Evolutionary conservation across 2,888 invertebrate genomes (phyloP).

Genomic region (Alsophila aescularia): DNA sequence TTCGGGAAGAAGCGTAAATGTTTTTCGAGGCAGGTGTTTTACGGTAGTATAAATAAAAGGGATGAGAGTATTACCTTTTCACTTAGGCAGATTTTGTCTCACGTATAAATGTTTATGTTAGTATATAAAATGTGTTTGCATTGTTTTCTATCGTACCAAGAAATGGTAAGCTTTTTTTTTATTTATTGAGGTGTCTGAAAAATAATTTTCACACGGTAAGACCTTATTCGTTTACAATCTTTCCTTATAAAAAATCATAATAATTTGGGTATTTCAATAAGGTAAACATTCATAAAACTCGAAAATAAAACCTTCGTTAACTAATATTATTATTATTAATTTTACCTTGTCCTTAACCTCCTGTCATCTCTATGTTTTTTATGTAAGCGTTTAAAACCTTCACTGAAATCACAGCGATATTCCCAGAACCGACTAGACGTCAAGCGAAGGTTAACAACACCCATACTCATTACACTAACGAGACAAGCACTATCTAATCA

Average conservation of each 20-base stretch:
- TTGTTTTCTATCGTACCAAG: not conserved
- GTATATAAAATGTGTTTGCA: conserved; percentile 12
- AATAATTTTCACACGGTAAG: too few relatives aligned
- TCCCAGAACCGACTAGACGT: conserved; percentile 57
- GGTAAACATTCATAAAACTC: too few relatives aligned
- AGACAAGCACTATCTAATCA: conserved; percentile 82
- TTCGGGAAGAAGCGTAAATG: conserved; percentile 39
- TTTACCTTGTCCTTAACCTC: too few relatives aligned
- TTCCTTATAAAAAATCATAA: too few relatives aligned
- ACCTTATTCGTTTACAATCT: too few relatives aligned
- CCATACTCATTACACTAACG: conserved; percentile 78
- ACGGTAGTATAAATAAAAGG: conserved; percentile 32
- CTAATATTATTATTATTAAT: too few relatives aligned
- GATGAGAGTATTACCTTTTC: conserved; percentile 32
- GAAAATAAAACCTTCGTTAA: too few relatives aligned
- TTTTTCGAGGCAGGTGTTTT: conserved; percentile 38
- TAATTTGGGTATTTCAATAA: too few relatives aligned
- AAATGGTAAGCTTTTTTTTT: not conserved
- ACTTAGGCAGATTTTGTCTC: conserved; percentile 32
- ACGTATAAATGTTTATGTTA: conserved; percentile 26
- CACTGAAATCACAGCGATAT: conserved; percentile 29
- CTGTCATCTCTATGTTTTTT: too few relatives aligned
- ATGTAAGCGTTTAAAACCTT: not conserved
- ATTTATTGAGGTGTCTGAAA: too few relatives aligned
- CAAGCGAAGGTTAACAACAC: conserved; percentile 73